These are phyloP conservation scores for Fragum sueziense DNA, from an alignment of 2,888 invertebrate species.

Conservation along the genomic window DNA sequence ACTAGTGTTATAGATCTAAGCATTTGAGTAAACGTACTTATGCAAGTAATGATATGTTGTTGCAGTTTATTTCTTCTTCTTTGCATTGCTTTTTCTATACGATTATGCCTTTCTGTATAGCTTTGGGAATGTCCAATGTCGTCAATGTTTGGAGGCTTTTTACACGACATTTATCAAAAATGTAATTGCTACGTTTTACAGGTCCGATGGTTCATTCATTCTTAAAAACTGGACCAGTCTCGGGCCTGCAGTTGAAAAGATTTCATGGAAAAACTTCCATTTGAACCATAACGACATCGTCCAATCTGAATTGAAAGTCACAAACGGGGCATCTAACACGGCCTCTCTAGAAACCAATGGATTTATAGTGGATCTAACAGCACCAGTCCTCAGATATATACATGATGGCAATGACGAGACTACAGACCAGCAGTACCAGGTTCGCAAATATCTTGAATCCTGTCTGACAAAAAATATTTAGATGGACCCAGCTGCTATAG, in stretches of 20 bases:
- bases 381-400: constrained; percentile 3
- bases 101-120: too few species aligned
- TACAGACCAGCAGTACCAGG: constrained; percentile 20
- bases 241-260: neutral
- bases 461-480: too few species aligned
- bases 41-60: too few species aligned
- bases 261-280: constrained; percentile 26
- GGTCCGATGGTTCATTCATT: neutral
- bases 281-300: constrained; percentile 25
- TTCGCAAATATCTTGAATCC: neutral
- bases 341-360: constrained; percentile 16
- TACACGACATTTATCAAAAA: too few species aligned
- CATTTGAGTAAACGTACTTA: too few species aligned
- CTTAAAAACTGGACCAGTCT: constrained; percentile 21
- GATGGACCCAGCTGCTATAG: too few species aligned
- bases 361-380: constrained; percentile 22
- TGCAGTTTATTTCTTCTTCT: too few species aligned
- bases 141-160: too few species aligned
- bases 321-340: constrained; percentile 15
- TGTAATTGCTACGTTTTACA: too few species aligned
- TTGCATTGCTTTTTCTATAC: too few species aligned
- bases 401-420: neutral
- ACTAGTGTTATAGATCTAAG: too few species aligned
- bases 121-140: too few species aligned
- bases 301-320: neutral